Evolutionary conservation across 2,797 vertebrate genomes (phyloP).

Genomic region (Poeciliopsis infans): DNA sequence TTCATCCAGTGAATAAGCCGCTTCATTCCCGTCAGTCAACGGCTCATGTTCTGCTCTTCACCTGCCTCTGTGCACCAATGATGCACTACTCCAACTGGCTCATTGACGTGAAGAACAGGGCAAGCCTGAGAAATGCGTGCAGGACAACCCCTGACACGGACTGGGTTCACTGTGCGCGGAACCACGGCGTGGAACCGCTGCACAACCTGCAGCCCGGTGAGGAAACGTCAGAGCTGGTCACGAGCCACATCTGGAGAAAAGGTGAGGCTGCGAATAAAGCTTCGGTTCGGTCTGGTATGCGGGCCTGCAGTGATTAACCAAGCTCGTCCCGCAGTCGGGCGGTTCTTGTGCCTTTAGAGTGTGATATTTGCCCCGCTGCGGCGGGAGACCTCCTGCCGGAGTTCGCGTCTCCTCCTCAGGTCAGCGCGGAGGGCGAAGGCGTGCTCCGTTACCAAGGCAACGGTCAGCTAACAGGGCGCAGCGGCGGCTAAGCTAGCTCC

Average conservation of each 20-base stretch:
- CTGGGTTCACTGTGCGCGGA: slow-evolving; percentile 53
- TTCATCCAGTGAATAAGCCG: slow-evolving; percentile 26
- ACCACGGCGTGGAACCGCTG: slow-evolving; percentile 45
- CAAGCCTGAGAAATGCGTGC: slow-evolving; percentile 69
- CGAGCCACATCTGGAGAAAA: slow-evolving; percentile 66
- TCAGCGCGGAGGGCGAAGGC: slow-evolving; percentile 80
- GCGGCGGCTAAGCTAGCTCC: slow-evolving; percentile 59
- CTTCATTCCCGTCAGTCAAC: slow-evolving; percentile 8
- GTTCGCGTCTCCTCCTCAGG: slow-evolving; percentile 63
- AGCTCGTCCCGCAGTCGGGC: not conserved
- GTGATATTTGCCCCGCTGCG: not conserved
- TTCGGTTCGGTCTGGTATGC: slow-evolving; percentile 10
- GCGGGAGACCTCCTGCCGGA: slow-evolving; percentile 24
- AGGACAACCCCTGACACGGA: slow-evolving; percentile 59
- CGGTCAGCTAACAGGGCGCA: slow-evolving; percentile 84
- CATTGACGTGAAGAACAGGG: slow-evolving; percentile 75
- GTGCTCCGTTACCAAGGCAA: slow-evolving; percentile 90
- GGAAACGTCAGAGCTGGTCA: slow-evolving; percentile 52
- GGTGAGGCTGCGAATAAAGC: slow-evolving; percentile 54
- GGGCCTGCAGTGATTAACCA: slow-evolving; percentile 39
- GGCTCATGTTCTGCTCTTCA: slow-evolving; percentile 40
- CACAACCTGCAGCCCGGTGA: slow-evolving; percentile 45
- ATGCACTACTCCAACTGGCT: slow-evolving; percentile 81
- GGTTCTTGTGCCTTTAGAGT: not conserved
- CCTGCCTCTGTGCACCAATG: slow-evolving; percentile 56